Evolutionary conservation across 2,888 invertebrate species (phyloP).

Genomic region (Polydrusus pterygomalis): DNA sequence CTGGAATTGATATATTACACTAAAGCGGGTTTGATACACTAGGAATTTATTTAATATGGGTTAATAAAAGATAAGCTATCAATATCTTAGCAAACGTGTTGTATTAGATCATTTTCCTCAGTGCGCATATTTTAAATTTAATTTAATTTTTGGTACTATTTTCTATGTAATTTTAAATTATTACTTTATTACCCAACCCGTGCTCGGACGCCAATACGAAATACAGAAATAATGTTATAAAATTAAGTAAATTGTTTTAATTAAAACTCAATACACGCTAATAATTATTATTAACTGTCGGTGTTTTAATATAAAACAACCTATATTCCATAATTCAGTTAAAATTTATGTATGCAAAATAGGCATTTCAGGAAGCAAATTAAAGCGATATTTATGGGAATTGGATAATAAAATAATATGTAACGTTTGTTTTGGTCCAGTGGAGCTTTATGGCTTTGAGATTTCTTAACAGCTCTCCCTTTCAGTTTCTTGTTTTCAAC

Average conservation of each 20-base stretch:
- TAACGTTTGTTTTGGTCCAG: slow-evolving; percentile 13
- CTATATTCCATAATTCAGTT: not conserved
- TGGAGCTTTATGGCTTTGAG: not conserved
- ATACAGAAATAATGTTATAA: too few species aligned
- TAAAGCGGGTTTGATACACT: too few species aligned
- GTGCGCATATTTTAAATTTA: too few species aligned
- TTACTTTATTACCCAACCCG: too few species aligned
- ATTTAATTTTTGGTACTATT: too few species aligned
- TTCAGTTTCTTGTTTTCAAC: slow-evolving; percentile 10
- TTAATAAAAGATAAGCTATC: too few species aligned
- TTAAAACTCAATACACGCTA: not conserved
- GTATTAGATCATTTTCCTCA: too few species aligned
- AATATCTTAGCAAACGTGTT: too few species aligned
- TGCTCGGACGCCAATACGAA: too few species aligned
- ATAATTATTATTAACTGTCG: not conserved
- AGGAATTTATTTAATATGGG: too few species aligned
- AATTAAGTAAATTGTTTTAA: not conserved
- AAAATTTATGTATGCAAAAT: not conserved
- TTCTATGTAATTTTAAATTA: too few species aligned
- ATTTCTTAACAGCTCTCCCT: not conserved
- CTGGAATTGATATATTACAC: too few species aligned
- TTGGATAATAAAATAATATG: slow-evolving; percentile 11
- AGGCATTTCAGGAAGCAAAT: slow-evolving; percentile 7
- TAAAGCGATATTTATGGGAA: not conserved
- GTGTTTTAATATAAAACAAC: not conserved